Percentiles rank a stretch among this genome's conserved stretches.
Conservation (phyloP, 1,140 invertebrate genomes). For the Ips typographus region DNA sequence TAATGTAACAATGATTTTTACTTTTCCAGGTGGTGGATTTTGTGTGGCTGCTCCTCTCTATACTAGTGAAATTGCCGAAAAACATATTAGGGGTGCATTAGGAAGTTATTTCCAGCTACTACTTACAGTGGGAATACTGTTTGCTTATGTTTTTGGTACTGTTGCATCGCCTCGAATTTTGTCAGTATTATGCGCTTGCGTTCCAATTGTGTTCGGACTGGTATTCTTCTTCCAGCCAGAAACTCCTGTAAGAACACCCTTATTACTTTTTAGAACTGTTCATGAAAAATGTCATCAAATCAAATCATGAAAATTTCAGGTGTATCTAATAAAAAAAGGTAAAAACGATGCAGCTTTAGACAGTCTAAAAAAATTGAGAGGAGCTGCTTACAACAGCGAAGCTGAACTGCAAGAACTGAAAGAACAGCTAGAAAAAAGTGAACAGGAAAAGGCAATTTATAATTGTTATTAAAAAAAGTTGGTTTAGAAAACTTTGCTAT, state of each 20-base stretch:
- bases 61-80: slow-evolving; percentile 69
- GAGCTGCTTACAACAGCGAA: slow-evolving; percentile 64
- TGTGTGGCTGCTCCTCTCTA: slow-evolving; percentile 67
- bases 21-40: slow-evolving; percentile 37
- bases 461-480: not conserved
- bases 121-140: slow-evolving; percentile 64
- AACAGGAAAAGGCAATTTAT: slow-evolving; percentile 11
- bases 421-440: slow-evolving; percentile 47
- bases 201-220: slow-evolving; percentile 62
- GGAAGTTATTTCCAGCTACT: slow-evolving; percentile 69
- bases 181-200: slow-evolving; percentile 59
- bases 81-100: slow-evolving; percentile 66
- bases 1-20: not conserved
- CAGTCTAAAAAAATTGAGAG: slow-evolving; percentile 68
- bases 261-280: not conserved
- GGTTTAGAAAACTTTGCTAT: not conserved
- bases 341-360: slow-evolving; percentile 64
- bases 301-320: slow-evolving; percentile 13
- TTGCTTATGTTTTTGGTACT: slow-evolving; percentile 60
- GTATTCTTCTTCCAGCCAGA: slow-evolving; percentile 71
- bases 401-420: slow-evolving; percentile 58
- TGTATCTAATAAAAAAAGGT: slow-evolving; percentile 58
- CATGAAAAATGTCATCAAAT: not conserved
- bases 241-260: slow-evolving; percentile 54
- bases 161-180: slow-evolving; percentile 52